These are phyloP conservation scores for Meleagris gallopavo DNA, from an alignment of 2,113 vertebrate genomes.

Conservation along the genomic window DNA sequence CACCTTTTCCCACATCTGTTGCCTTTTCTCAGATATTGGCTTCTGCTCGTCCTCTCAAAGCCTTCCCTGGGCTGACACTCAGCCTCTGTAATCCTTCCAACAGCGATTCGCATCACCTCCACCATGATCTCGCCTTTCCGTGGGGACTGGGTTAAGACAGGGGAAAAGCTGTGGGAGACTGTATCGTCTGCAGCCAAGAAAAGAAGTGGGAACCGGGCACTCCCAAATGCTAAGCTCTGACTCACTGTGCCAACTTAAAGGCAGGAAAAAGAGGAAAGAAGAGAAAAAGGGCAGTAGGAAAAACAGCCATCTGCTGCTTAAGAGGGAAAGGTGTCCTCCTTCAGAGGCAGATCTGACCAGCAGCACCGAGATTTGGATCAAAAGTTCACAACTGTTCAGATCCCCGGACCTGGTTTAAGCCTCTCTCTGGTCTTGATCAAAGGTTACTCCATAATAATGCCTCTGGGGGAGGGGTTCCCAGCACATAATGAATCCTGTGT, in stretches of 20 bases:
- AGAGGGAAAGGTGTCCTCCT: background rate
- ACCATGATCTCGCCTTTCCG: background rate
- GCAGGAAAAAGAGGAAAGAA: background rate
- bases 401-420: constrained; percentile 48
- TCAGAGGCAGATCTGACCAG: background rate
- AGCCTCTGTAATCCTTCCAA: background rate
- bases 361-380: constrained; percentile 15
- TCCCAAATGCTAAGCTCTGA: background rate
- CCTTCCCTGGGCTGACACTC: background rate
- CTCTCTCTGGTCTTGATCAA: constrained; percentile 70
- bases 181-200: background rate
- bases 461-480: constrained; percentile 37
- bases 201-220: background rate
- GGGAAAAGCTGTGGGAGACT: background rate
- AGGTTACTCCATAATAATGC: constrained; percentile 63
- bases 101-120: rapidly evolving
- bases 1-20: background rate
- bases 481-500: constrained; percentile 67
- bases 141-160: background rate
- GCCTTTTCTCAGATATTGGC: background rate
- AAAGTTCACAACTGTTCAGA: constrained; percentile 47
- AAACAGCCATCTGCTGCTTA: background rate
- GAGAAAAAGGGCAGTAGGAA: background rate
- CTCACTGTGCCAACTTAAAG: rapidly evolving
- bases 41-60: background rate